A percentile compares a stretch with the other conserved stretches of the same genome.
Conservation (phyloP, 1,140 invertebrate genomes). For the Vollenhovia emeryi region DNA sequence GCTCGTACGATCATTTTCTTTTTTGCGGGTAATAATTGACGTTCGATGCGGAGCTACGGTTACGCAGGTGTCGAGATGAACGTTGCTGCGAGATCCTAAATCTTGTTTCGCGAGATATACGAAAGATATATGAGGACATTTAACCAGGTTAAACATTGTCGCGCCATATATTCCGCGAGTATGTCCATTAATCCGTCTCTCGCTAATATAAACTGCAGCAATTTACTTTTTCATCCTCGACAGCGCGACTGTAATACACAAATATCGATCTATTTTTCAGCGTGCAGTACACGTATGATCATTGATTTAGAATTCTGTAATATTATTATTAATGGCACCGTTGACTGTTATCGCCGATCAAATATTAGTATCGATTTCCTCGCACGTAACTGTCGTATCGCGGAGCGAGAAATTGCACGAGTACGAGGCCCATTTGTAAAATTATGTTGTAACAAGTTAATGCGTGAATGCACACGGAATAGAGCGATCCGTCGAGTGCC, state of each 20-base stretch:
- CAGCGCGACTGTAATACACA: not conserved
- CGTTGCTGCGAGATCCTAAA: not conserved
- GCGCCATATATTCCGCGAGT: not conserved
- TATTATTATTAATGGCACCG: not conserved
- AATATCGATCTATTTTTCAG: not conserved
- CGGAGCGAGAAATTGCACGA: not conserved
- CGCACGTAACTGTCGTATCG: not conserved
- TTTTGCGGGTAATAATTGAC: not conserved
- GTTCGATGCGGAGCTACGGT: not conserved
- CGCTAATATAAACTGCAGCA: not conserved
- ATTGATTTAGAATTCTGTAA: not conserved
- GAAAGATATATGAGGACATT: not conserved
- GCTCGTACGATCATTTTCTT: not conserved
- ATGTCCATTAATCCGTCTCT: not conserved
- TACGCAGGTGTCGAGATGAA: not conserved
- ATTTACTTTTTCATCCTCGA: not conserved
- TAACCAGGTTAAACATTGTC: not conserved
- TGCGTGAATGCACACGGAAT: slow-evolving; percentile 7
- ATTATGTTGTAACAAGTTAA: slow-evolving; percentile 27
- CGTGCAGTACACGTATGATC: not conserved
- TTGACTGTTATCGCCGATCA: not conserved
- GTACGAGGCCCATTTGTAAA: slow-evolving; percentile 5
- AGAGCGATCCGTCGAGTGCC: not conserved
- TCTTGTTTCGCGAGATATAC: not conserved
- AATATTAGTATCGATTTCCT: slow-evolving; percentile 7